phyloP scores from a whole-genome alignment of 1,140 invertebrate genomes.

The Batillaria attramentaria region DNA sequence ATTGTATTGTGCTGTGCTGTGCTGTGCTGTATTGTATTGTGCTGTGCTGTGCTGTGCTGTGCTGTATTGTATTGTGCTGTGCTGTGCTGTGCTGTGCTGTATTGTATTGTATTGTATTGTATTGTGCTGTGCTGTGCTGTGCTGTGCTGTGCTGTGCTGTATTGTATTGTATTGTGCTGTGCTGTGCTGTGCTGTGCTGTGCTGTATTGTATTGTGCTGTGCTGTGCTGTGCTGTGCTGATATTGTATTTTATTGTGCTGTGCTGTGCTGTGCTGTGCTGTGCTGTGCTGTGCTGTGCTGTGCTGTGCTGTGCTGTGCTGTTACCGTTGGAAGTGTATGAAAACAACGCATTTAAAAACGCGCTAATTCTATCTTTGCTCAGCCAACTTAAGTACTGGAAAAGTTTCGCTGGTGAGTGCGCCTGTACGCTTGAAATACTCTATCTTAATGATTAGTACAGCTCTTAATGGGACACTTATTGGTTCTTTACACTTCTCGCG shows the following conservation, averaged over 20 bases:
- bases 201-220: constrained; percentile 39
- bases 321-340: constrained; percentile 30
- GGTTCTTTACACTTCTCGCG: not conserved
- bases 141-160: constrained; percentile 30
- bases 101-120: constrained; percentile 25
- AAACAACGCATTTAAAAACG: not conserved
- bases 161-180: constrained; percentile 35
- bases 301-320: constrained; percentile 18
- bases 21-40: constrained; percentile 4
- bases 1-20: constrained; percentile 32
- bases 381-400: not conserved
- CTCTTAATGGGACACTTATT: not conserved
- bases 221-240: constrained; percentile 34
- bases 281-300: constrained; percentile 24
- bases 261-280: constrained; percentile 27
- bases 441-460: not conserved
- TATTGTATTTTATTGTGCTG: constrained; percentile 30
- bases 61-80: constrained; percentile 21
- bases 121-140: constrained; percentile 36
- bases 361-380: not conserved
- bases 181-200: constrained; percentile 34
- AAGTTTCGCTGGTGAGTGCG: not conserved
- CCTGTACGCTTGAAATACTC: not conserved
- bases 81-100: constrained; percentile 11
- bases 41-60: constrained; percentile 41